Evolutionary conservation across 2,888 invertebrate genomes (phyloP).

Genomic region (Acleris holmiana): DNA sequence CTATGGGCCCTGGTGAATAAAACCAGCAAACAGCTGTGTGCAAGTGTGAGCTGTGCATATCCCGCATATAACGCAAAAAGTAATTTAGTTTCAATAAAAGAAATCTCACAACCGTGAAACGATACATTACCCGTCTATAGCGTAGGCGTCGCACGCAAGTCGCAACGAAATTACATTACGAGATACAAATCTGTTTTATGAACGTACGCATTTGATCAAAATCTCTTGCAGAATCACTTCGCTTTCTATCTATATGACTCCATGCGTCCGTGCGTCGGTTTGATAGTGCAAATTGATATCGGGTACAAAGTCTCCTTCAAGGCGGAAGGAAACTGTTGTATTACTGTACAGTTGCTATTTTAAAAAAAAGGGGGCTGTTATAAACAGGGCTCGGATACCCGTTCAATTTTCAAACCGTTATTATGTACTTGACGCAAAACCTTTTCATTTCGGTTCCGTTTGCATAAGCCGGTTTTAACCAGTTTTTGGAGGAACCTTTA

Average conservation of each 20-base stretch:
- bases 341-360: no score
- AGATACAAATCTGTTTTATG: conserved; percentile 47
- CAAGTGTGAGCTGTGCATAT: no score
- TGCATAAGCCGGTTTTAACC: no score
- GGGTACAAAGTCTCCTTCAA: not conserved
- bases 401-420: no score
- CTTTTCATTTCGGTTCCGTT: no score
- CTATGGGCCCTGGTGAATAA: no score
- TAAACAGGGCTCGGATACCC: no score
- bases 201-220: conserved; percentile 44
- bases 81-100: conserved; percentile 18
- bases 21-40: no score
- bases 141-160: conserved; percentile 52
- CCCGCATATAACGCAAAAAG: conserved; percentile 5
- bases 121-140: conserved; percentile 38
- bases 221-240: conserved; percentile 46
- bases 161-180: conserved; percentile 46
- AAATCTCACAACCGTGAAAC: conserved; percentile 52
- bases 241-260: conserved; percentile 47
- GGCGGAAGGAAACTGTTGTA: conserved; percentile 1
- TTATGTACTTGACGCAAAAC: no score
- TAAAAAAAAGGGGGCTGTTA: no score
- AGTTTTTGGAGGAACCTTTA: no score
- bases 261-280: not conserved
- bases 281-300: conserved; percentile 4